Conservation (phyloP, 2,797 vertebrate genomes). For the Leontopithecus rosalia region DNA sequence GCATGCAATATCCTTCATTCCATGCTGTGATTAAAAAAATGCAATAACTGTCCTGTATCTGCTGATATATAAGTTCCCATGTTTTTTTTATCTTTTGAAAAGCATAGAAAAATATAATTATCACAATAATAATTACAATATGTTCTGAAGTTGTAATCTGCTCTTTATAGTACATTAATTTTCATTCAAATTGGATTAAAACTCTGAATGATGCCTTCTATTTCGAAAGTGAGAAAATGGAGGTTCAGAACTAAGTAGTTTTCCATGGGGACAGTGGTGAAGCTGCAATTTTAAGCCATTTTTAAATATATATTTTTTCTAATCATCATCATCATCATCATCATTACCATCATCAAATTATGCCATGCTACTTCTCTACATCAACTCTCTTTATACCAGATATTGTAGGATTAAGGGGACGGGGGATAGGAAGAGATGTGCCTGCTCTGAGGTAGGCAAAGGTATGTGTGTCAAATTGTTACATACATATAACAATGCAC, state of each 20-base stretch:
- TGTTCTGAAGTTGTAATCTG: not conserved
- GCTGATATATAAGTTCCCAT: not conserved
- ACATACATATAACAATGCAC: not conserved
- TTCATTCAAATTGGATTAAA: constrained; percentile 19
- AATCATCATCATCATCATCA: not conserved
- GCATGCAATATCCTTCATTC: not conserved
- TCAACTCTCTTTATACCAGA: not conserved
- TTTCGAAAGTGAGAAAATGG: not conserved
- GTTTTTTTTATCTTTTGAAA: not conserved
- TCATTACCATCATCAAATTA: not conserved
- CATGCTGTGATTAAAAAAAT: not conserved
- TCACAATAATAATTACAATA: not conserved
- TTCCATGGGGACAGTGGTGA: not conserved
- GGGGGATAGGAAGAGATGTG: not conserved
- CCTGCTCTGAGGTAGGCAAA: not conserved
- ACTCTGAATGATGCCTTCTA: not conserved
- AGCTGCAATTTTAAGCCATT: not conserved
- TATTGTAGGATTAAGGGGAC: not conserved
- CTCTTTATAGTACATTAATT: not conserved
- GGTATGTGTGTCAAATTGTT: not conserved
- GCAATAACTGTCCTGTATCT: not conserved
- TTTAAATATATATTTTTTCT: not conserved
- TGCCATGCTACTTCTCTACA: not conserved
- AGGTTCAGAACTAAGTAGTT: not conserved
- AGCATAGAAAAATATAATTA: not conserved